Percentiles rank a stretch among this genome's conserved stretches.
phyloP scores from a whole-genome alignment of 2,113 vertebrate genomes.

The Hippocampus abdominalis region DNA sequence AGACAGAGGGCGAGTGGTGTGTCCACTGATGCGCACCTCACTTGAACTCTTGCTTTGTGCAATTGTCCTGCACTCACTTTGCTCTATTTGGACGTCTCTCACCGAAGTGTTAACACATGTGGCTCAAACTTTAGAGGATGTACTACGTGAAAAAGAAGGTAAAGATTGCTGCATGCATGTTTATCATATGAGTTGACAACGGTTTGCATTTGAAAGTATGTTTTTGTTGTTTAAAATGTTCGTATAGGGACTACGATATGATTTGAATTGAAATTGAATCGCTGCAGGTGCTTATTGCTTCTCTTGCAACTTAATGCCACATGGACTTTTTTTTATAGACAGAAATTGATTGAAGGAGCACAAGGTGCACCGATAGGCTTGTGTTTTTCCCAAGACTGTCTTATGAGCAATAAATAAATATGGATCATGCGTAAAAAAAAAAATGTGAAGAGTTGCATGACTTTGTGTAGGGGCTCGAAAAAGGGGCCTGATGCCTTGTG shows the following conservation, averaged over 20 bases:
- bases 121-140: slow-evolving; percentile 60
- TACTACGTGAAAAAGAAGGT: slow-evolving; percentile 78
- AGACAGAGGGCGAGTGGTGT: slow-evolving; percentile 8
- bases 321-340: not conserved
- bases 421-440: not conserved
- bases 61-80: slow-evolving; percentile 34
- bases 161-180: slow-evolving; percentile 36
- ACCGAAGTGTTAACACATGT: slow-evolving; percentile 48
- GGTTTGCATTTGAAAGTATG: not conserved
- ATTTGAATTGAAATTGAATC: not conserved
- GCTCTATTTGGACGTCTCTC: slow-evolving; percentile 43
- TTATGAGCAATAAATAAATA: not conserved
- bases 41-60: slow-evolving; percentile 42
- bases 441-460: not conserved
- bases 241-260: not conserved
- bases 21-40: slow-evolving; percentile 39
- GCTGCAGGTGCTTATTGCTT: not conserved
- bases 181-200: slow-evolving; percentile 7
- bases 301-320: not conserved
- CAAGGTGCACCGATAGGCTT: slow-evolving; percentile 1
- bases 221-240: not conserved
- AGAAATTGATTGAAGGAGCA: not conserved
- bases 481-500: slow-evolving; percentile 7
- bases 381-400: not conserved
- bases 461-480: not conserved